Conservation (phyloP, 2,888 invertebrate genomes). For the Miltochrista miniata region DNA sequence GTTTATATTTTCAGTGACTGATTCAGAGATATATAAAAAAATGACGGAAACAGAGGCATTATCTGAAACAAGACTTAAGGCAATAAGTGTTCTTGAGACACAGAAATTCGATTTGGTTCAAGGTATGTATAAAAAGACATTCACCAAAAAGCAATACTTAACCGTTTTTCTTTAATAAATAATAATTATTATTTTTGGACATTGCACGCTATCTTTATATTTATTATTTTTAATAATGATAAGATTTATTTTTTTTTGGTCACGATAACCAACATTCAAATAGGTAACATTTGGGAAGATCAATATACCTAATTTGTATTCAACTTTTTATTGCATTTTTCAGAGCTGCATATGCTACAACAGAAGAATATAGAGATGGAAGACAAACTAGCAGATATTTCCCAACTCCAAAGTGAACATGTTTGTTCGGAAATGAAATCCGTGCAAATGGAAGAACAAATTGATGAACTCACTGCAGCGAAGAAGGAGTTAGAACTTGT, state of each 20-base stretch:
- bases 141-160: too few relatives aligned
- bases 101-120: slow-evolving; percentile 87
- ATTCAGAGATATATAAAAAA: slow-evolving; percentile 78
- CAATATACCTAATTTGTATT: too few relatives aligned
- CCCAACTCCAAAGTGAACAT: slow-evolving; percentile 86
- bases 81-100: slow-evolving; percentile 85
- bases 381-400: slow-evolving; percentile 84
- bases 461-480: slow-evolving; percentile 82
- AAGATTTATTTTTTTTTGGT: too few relatives aligned
- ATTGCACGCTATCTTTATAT: too few relatives aligned
- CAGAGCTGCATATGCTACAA: slow-evolving; percentile 82
- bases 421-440: slow-evolving; percentile 91
- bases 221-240: too few relatives aligned
- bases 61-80: slow-evolving; percentile 82
- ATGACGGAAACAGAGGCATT: slow-evolving; percentile 74
- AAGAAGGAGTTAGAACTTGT: slow-evolving; percentile 77
- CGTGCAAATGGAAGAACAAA: slow-evolving; percentile 90
- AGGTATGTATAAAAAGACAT: too few relatives aligned
- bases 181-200: too few relatives aligned
- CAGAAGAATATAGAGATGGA: slow-evolving; percentile 85
- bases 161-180: too few relatives aligned
- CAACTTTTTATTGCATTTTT: slow-evolving; percentile 36
- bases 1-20: slow-evolving; percentile 64
- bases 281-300: too few relatives aligned
- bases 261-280: too few relatives aligned